Conservation (phyloP, 2,888 invertebrate species). For the Thymelicus sylvestris region DNA sequence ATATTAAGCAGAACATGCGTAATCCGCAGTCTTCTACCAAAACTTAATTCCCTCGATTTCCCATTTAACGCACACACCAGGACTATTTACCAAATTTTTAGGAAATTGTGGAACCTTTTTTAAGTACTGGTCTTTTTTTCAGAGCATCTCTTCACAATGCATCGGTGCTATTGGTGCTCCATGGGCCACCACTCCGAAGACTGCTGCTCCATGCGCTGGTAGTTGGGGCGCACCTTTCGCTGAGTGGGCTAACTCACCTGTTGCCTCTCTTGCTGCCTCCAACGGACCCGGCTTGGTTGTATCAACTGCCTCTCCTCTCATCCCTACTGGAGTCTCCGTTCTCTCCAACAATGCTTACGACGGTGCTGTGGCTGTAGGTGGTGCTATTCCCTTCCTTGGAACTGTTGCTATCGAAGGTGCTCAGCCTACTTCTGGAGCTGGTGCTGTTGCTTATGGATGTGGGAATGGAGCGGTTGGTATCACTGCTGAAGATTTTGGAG, state of each 20-base stretch:
- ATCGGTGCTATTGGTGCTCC: conserved; percentile 28
- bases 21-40: too few species aligned
- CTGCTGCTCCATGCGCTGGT: background rate
- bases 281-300: conserved; percentile 12
- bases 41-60: background rate
- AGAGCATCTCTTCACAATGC: conserved; percentile 47
- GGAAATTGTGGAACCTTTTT: background rate
- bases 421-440: conserved; percentile 52
- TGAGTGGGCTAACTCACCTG: background rate
- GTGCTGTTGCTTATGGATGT: conserved; percentile 44
- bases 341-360: conserved; percentile 17
- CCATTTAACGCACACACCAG: background rate
- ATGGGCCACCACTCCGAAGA: background rate
- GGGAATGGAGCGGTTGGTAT: conserved; percentile 48
- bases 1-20: too few species aligned
- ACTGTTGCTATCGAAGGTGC: conserved; percentile 54
- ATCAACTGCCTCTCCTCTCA: conserved; percentile 9
- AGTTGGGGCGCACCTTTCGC: background rate
- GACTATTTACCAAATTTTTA: background rate
- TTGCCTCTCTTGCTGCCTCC: conserved; percentile 8
- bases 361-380: conserved; percentile 36
- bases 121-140: conserved; percentile 1
- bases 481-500: conserved; percentile 42
- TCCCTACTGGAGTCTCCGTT: background rate
- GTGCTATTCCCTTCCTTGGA: conserved; percentile 49